Evolutionary conservation across 2,888 invertebrate genomes (phyloP), one percentile per base, ranked within the genome.

Genomic region (Cryptus armator): DNA sequence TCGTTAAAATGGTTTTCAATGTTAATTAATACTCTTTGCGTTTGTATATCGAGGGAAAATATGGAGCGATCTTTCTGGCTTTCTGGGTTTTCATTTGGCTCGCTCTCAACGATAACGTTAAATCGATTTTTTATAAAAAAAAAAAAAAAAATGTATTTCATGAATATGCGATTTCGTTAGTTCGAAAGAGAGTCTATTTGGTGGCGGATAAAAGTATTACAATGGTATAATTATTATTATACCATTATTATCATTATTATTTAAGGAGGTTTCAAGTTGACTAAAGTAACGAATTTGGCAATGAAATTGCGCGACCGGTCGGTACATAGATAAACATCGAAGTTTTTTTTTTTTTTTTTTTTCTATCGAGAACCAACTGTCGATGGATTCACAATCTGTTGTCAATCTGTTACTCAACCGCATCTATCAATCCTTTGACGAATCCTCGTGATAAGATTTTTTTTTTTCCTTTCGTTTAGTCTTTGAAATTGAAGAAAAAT

Each of bases 21-120:
- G 68, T 56, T 53, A 48, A 32, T 43, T 43, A 80, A 70, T 48
- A 53, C 67, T 32, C 12, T 64, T 32, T 67, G 32, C 66, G 14
- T 56, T 43, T 56, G 74, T 56, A 74, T 81, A 74, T 74, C 74
- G 64, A 81, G 66, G 67, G 72, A 80, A 80, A 80, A 80, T 80
- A 74, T 32, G 59, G 62, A 62, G 32, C 51, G 70, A 51, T 62
- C 19, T 51, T 32, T 64, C 64, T 46, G n/a, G 37, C 70, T 53
- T 51, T 71, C 48, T 76, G 37, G n/a, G 9, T 46, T 68, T 59
- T 76, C 32, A 78, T 59, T 48, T 71, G 62, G 71, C 51, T 66
- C 62, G 59, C 67, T 44, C 77, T 76, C 19, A 70, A 62, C 62
- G 71, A 78, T 78, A 43, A 16, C 44, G 24, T 56, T 24, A 56